A percentile compares a stretch with the other conserved stretches of the same genome.
Conservation (phyloP, 2,888 invertebrate species). For the Drosophila acutilabella region DNA sequence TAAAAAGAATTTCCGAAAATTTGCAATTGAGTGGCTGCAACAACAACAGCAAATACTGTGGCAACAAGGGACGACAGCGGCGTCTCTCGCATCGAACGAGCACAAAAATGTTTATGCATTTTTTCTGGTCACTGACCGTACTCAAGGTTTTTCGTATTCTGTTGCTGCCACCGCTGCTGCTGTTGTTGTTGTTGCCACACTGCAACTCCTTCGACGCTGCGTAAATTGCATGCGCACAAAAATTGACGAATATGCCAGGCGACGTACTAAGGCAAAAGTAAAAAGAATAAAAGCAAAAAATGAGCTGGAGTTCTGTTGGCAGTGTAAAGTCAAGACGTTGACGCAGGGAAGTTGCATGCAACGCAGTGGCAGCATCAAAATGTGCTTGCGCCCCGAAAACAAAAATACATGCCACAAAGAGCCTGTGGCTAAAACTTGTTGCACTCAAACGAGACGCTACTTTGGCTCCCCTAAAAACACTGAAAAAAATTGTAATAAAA, state of each 20-base stretch:
- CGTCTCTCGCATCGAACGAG: slow-evolving; percentile 50
- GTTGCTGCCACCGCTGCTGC: slow-evolving; percentile 39
- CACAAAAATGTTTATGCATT: slow-evolving; percentile 83
- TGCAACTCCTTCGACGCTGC: slow-evolving; percentile 69
- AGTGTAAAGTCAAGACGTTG: background rate
- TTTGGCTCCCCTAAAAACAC: slow-evolving; percentile 51
- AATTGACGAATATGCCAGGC: slow-evolving; percentile 80
- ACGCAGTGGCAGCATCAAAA: slow-evolving; percentile 62
- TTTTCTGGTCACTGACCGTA: slow-evolving; percentile 84
- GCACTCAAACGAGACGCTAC: slow-evolving; percentile 53
- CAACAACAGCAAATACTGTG: slow-evolving; percentile 10
- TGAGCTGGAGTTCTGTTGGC: slow-evolving; percentile 20
- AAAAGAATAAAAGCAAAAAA: background rate
- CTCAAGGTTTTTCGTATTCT: slow-evolving; percentile 84
- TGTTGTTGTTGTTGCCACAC: slow-evolving; percentile 32
- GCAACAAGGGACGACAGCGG: slow-evolving; percentile 28
- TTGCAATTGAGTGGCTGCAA: slow-evolving; percentile 78
- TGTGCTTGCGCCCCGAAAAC: slow-evolving; percentile 66
- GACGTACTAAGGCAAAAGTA: slow-evolving; percentile 57
- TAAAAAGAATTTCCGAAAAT: slow-evolving; percentile 76
- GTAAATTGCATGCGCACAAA: slow-evolving; percentile 82
- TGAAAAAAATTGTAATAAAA: background rate
- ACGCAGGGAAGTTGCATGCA: slow-evolving; percentile 17
- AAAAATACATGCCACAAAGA: slow-evolving; percentile 30
- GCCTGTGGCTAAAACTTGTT: slow-evolving; percentile 74